Base-by-base conservation (phyloP, 2,113 vertebrate species). In the Centrocercus urophasianus region DNA sequence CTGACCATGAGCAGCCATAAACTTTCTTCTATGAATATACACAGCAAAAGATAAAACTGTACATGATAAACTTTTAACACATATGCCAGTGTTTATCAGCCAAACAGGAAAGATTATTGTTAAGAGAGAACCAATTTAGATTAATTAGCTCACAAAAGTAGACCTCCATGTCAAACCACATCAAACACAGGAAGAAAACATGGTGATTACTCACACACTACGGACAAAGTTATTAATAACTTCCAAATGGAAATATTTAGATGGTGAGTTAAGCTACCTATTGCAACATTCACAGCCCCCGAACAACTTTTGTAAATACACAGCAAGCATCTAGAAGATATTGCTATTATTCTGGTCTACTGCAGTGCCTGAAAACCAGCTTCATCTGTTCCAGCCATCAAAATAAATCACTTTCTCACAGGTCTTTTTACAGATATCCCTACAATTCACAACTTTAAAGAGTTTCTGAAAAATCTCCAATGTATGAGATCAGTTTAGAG, bases 61-160 rank as follows among this genome's bases (percentile, higher is more conserved):
- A 63, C 60, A 65, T 61, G 22, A 90, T 4, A 22, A 93, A 86
- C 75, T 94, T 84, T 18, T 88, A 85, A 91, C 90, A 90, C 7
- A 1, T 65, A 83, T 7, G 52, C 59, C 74, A 81, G 77, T 8
- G 34, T 79, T 96, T 91, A 91, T 82, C 63, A 1, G 89, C 38
- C 84, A 90, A 95, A 95, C 86, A 89, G 93, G 94, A 96, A 96
- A 91, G 42, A 92, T 92, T 88, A 89, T 92, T 93, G 89, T 93
- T 95, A 84, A 87, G 84, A 91, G 47, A 94, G 64, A 95, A 85
- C 56, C 77, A 92, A 91, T 95, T 96, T 92, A 96, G 88, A 94
- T 86, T 81, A 93, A 90, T 6, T 82, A 48, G 74, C 57, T 73
- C 61, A 11, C 24, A 61, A 83, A 89, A 24, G 54, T 73, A 86